Evolutionary conservation across 2,797 vertebrate species (phyloP).

Genomic region (Buphagus erythrorhynchus): DNA sequence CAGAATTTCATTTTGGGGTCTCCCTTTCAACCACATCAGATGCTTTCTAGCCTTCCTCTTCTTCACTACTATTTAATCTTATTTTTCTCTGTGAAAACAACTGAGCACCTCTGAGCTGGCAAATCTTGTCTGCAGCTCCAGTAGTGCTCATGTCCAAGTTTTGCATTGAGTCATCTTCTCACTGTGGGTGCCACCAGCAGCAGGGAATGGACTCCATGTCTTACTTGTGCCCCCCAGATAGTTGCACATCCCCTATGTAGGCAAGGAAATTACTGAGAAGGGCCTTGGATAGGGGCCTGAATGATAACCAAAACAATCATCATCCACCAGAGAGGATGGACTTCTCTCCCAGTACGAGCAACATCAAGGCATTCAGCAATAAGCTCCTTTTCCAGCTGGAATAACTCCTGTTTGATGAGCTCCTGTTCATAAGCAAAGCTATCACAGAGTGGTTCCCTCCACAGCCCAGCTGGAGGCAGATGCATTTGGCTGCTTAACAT

Average conservation of each 20-base stretch:
- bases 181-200: not conserved
- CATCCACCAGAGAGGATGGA: not conserved
- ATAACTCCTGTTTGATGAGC: not conserved
- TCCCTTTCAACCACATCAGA: not conserved
- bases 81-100: not conserved
- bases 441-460: not conserved
- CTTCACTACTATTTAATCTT: not conserved
- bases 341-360: not conserved
- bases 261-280: not conserved
- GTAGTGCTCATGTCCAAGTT: not conserved
- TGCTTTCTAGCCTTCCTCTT: not conserved
- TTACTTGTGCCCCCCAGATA: not conserved
- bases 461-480: not conserved
- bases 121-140: not conserved
- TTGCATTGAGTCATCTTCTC: fast-evolving
- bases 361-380: not conserved
- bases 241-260: not conserved
- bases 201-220: not conserved
- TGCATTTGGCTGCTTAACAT: not conserved
- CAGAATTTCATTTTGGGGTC: not conserved
- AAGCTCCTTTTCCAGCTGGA: not conserved
- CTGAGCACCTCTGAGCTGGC: not conserved
- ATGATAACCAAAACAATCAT: not conserved
- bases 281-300: not conserved
- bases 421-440: not conserved